Evolutionary conservation across 2,888 invertebrate species (phyloP), one percentile per base, ranked within the genome.

Genomic region (Lasioglossum leucozonium): DNA sequence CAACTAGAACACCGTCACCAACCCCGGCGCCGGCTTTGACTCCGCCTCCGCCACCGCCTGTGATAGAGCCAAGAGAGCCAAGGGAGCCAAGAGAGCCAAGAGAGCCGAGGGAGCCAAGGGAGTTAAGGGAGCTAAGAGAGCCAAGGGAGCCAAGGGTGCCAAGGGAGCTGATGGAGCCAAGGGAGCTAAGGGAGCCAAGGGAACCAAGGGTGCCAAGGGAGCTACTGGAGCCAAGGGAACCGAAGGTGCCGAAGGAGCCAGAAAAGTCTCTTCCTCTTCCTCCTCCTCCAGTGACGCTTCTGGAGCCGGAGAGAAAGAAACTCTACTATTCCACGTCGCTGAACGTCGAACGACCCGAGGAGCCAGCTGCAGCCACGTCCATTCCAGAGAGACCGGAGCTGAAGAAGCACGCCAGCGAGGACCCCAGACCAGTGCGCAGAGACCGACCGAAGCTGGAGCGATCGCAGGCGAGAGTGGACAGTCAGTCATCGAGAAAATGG

Each of bases 351-450:
- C 91, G 91, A 30, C 87, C 90, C 5, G 86, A 90, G 6, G 84
- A 91, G 4, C 69, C 86, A 34, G 0, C 55, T 22, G 51, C 84
- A 30, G 0, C 67, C 22, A 44, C 55, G 10, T 34, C 79, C 10
- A 26, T 71, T 4, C 65, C 72, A n/a, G 91, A 92, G 72, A 91
- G 88, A n/a, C 87, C 92, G 4, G 93, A 93, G 58, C 78, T 94
- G 75, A 94, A 92, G 84, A 94, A 93, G 37, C 92, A 93, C 74
- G 92, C 87, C 0, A 92, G 94, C 80, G 91, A 90, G 77, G 90
- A 88, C 40, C 76, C 73, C 42, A 84, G 91, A 65, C 76, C 77
- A 62, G 84, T 71, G 74, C 90, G 86, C 11, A 87, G 85, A 67
- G 88, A 91, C 2, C 81, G 91, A 55, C 91, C 91, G 18, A 91